Conservation (phyloP, 1,140 invertebrate species). For the Drosophila ogumai region DNA sequence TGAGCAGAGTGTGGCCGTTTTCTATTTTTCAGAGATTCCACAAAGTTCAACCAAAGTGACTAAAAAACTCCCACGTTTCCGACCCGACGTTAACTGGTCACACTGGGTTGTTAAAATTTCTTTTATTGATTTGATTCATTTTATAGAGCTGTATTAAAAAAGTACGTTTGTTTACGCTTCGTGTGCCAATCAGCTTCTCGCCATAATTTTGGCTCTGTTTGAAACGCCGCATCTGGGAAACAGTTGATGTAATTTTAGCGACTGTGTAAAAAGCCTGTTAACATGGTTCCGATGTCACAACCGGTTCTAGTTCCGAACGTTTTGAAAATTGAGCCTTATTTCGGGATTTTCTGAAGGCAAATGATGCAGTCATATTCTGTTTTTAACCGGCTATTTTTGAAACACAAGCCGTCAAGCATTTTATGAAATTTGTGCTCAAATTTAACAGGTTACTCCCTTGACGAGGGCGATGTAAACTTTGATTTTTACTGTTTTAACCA, state of each 20-base stretch:
- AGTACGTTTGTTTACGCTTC: not conserved
- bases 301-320: not conserved
- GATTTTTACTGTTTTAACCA: no score
- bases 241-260: no score
- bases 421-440: no score
- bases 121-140: not conserved
- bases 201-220: not conserved
- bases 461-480: no score
- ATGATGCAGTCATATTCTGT: no score
- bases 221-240: not conserved
- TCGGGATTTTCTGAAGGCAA: no score
- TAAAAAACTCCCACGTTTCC: not conserved
- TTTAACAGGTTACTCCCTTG: no score
- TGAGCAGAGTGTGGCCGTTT: slow-evolving; percentile 8
- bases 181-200: not conserved
- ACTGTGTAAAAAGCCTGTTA: not conserved
- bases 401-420: no score
- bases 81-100: not conserved
- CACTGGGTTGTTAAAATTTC: not conserved
- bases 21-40: no score
- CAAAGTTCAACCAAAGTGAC: not conserved
- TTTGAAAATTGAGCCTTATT: no score
- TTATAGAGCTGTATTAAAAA: no score
- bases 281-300: not conserved
- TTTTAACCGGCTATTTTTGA: no score